A percentile compares a stretch with the other conserved stretches of the same genome.
Evolutionary conservation across 2,113 vertebrate species (phyloP).

Genomic region (Larimichthys crocea): DNA sequence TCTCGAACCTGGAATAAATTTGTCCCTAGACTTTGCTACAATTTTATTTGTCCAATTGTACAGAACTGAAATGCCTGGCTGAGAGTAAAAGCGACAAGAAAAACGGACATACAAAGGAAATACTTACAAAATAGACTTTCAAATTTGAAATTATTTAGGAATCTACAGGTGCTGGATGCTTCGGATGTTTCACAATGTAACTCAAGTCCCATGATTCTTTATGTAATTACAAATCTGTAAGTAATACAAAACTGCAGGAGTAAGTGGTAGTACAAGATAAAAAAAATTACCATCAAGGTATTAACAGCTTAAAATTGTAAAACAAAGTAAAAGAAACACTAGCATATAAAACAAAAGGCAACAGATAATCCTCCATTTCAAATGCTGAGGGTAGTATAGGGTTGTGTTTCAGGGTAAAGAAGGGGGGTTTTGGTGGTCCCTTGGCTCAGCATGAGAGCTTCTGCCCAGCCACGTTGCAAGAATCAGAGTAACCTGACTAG

Average conservation of each 20-base stretch:
- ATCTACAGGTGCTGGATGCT: constrained; percentile 8
- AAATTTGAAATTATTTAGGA: constrained; percentile 32
- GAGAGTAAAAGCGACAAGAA: constrained; percentile 18
- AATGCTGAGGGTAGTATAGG: constrained; percentile 64
- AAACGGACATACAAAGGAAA: constrained; percentile 21
- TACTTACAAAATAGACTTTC: constrained; percentile 26
- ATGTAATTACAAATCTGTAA: constrained; percentile 40
- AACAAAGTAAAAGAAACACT: constrained; percentile 52
- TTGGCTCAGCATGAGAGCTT: constrained; percentile 49
- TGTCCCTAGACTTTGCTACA: constrained; percentile 53
- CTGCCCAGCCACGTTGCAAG: constrained; percentile 25
- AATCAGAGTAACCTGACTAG: constrained; percentile 21
- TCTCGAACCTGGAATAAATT: constrained; percentile 54
- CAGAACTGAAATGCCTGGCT: constrained; percentile 45
- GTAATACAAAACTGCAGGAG: constrained; percentile 53
- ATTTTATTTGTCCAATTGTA: constrained; percentile 45
- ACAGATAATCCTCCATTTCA: constrained; percentile 63
- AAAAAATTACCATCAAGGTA: constrained; percentile 64
- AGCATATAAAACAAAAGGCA: constrained; percentile 73
- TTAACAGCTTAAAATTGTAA: constrained; percentile 63
- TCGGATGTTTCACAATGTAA: constrained; percentile 14
- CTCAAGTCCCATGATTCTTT: constrained; percentile 6
- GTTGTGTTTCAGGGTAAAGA: constrained; percentile 56
- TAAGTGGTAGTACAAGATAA: constrained; percentile 68
- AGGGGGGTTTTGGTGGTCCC: constrained; percentile 57